A percentile compares a stretch with the other conserved stretches of the same genome.
Evolutionary conservation across 2,888 invertebrate genomes (phyloP).

Genomic region (Empis livida): DNA sequence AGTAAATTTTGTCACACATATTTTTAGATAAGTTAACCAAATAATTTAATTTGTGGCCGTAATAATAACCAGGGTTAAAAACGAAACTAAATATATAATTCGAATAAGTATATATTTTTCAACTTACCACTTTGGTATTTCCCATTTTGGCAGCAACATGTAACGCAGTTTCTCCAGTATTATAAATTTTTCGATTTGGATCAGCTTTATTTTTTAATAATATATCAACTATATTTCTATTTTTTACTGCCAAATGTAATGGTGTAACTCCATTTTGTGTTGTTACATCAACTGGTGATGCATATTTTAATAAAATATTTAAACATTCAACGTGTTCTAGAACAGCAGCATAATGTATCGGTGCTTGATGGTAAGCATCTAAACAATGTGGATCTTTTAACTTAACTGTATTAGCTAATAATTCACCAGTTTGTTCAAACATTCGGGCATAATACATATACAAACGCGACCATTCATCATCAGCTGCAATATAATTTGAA

Average conservation of each 20-base stretch:
- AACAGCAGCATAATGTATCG: conserved; percentile 61
- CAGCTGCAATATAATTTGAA: conserved; percentile 35
- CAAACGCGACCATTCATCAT: conserved; percentile 40
- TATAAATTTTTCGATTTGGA: conserved; percentile 45
- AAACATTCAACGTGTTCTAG: conserved; percentile 50
- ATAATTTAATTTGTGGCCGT: too few species aligned
- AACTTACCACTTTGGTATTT: conserved; percentile 39
- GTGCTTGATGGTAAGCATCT: conserved; percentile 39
- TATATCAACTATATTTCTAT: conserved; percentile 42
- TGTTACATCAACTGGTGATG: conserved; percentile 46
- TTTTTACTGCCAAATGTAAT: conserved; percentile 53
- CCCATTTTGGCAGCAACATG: conserved; percentile 50
- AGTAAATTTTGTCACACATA: too few species aligned
- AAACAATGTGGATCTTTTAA: conserved; percentile 28
- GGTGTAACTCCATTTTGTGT: conserved; percentile 54
- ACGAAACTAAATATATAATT: neutral
- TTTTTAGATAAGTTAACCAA: too few species aligned
- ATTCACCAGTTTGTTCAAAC: conserved; percentile 50
- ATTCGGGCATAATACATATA: conserved; percentile 64
- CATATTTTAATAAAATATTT: conserved; percentile 45
- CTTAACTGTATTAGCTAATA: conserved; percentile 37
- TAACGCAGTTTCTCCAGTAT: conserved; percentile 45
- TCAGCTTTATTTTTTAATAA: conserved; percentile 44
- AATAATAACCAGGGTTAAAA: too few species aligned
- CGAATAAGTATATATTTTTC: neutral